Percentiles rank a stretch among this genome's conserved stretches.
phyloP scores from a whole-genome alignment of 2,888 invertebrate species.

The Platycnemis pennipes region DNA sequence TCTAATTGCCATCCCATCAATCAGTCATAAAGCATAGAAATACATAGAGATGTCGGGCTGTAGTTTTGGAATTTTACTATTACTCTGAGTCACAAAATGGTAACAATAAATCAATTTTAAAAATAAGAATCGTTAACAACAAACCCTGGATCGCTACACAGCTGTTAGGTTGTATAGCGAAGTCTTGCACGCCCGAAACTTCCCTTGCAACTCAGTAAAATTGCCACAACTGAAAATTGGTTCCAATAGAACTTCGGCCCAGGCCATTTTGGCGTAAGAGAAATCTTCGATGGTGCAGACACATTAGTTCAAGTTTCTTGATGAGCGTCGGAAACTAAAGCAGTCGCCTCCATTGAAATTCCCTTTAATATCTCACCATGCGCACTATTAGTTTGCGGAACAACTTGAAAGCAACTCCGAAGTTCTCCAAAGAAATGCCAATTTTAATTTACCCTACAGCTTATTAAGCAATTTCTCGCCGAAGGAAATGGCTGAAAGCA shows the following conservation, averaged over 20 bases:
- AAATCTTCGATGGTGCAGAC: not conserved
- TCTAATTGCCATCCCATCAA: no score
- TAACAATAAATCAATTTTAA: no score
- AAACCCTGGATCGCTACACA: no score
- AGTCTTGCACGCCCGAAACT: not conserved
- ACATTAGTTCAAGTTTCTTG: not conserved
- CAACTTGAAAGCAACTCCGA: not conserved
- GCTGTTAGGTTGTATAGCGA: no score
- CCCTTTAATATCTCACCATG: not conserved
- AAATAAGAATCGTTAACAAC: no score
- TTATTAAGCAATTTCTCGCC: not conserved
- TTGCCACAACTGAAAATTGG: not conserved
- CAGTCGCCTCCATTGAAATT: not conserved
- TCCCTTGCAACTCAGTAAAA: not conserved
- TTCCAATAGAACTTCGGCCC: not conserved
- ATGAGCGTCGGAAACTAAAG: constrained; percentile 25
- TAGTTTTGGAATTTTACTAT: no score
- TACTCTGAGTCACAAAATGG: no score
- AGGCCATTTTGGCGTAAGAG: not conserved
- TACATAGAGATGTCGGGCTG: no score
- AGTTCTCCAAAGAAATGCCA: not conserved
- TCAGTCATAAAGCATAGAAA: no score
- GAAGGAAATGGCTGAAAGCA: not conserved
- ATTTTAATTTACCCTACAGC: not conserved
- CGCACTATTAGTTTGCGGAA: not conserved